Evolutionary conservation across 2,888 invertebrate genomes (phyloP).

Genomic region (Allacma fusca): DNA sequence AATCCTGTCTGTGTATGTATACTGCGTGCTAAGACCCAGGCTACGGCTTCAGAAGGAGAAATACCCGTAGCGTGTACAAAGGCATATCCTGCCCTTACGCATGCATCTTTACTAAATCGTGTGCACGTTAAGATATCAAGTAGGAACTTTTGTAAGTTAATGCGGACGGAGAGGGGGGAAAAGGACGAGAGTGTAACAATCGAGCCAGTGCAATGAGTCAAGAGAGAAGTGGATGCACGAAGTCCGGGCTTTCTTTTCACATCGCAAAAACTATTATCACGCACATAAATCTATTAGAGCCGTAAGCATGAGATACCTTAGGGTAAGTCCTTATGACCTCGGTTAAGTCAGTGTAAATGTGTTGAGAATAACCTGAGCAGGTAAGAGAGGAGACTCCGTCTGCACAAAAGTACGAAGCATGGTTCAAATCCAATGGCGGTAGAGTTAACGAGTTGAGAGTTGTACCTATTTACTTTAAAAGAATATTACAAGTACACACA

Average conservation of each 20-base stretch:
- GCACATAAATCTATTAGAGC: slow-evolving; percentile 33
- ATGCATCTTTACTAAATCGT: too few relatives aligned
- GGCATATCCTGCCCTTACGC: too few relatives aligned
- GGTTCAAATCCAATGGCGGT: too few relatives aligned
- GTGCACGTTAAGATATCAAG: too few relatives aligned
- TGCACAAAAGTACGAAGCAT: too few relatives aligned
- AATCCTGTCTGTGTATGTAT: too few relatives aligned
- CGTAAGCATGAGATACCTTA: slow-evolving; percentile 23
- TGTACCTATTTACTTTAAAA: neutral
- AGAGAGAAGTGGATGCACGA: slow-evolving; percentile 10
- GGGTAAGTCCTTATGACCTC: slow-evolving; percentile 32
- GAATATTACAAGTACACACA: slow-evolving; percentile 2
- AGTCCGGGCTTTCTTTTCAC: slow-evolving; percentile 20
- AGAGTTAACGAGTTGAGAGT: neutral
- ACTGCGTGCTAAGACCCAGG: too few relatives aligned
- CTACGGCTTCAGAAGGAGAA: too few relatives aligned
- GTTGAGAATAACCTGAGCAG: neutral
- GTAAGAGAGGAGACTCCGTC: too few relatives aligned
- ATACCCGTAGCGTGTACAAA: too few relatives aligned
- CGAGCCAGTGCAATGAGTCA: neutral
- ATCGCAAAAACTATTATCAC: slow-evolving; percentile 36
- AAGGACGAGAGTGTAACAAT: neutral
- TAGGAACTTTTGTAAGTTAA: too few relatives aligned
- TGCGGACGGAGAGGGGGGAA: neutral
- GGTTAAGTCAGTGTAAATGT: slow-evolving; percentile 1